Evolutionary conservation across 2,888 invertebrate genomes (phyloP), one percentile per base, ranked within the genome.

Genomic region (Baccha elongata): DNA sequence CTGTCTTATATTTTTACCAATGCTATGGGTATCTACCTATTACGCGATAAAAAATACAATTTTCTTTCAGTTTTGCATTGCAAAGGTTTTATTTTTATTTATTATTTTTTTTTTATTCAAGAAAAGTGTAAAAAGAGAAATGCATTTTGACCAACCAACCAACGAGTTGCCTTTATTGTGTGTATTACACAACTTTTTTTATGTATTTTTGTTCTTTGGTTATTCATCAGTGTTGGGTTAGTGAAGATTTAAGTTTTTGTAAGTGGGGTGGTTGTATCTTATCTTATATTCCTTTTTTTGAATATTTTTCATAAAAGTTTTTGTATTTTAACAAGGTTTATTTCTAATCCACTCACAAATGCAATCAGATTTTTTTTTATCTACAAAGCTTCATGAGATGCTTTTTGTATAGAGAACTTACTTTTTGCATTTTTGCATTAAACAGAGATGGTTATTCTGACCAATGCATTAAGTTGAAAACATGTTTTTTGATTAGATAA

Each of bases 41-140:
- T 10, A 21, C 58, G 60, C 44, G 60, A 60, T 60, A 60, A 44
- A 60, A 60, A 44, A 60, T 60, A 40, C 60, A 60, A 60, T 60
- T 44, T 60, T 60, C 44, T 44, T 44, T 5, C 0, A 42, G 40
- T 58, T 58, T 60, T 60, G 60, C 60, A 60, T 60, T 60, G 60
- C 29, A 60, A 60, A 44, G 17, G n/a, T 32, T 13, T 48, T 15
- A 5, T 13, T 17, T 7, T 10, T 55, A 1, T 17, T 44, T 29
- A 44, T 42, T n/a, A 0, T 52, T 52, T 15, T 52, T 17, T 52
- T 15, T 10, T 29, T 29, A 13, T 23, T 19, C n/a, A 1, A 29
- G 17, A 11, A 23, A n/a, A 2, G n/a, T 4, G 8, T 40, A 7
- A n/a, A 29, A 32, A 5, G 11, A n/a, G 29, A 42, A 60, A 60